Percentiles rank a stretch among this genome's conserved stretches.
Conservation (phyloP, 1,140 invertebrate genomes). For the Polyergus mexicanus region DNA sequence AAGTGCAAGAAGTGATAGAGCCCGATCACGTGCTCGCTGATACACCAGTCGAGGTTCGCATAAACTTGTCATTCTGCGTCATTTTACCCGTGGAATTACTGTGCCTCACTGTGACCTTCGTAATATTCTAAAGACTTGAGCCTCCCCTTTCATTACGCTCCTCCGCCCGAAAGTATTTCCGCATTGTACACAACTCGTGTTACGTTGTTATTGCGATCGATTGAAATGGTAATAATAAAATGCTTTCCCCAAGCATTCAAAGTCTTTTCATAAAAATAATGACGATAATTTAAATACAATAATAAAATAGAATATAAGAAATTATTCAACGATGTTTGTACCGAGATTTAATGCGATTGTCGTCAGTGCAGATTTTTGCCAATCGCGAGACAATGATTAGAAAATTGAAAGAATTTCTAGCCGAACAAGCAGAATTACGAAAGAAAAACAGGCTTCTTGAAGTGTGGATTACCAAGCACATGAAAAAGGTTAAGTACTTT, state of each 20-base stretch:
- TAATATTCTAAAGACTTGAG: constrained; percentile 68
- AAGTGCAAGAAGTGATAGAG: constrained; percentile 42
- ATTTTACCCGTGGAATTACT: constrained; percentile 69
- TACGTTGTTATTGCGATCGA: constrained; percentile 54
- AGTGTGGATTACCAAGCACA: constrained; percentile 61
- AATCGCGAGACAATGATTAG: constrained; percentile 65
- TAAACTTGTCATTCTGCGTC: constrained; percentile 75
- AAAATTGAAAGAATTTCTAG: constrained; percentile 62
- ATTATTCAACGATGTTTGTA: neutral
- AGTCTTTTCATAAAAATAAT: constrained; percentile 31
- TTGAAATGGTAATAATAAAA: constrained; percentile 66
- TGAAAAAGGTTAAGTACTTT: constrained; percentile 70
- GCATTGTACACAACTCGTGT: constrained; percentile 49
- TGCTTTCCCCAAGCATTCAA: constrained; percentile 10
- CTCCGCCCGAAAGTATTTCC: constrained; percentile 58
- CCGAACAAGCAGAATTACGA: constrained; percentile 55
- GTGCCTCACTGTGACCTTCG: constrained; percentile 72
- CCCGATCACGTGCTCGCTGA: constrained; percentile 70
- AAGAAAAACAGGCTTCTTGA: constrained; percentile 73
- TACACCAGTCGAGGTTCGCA: constrained; percentile 75
- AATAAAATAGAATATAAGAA: neutral
- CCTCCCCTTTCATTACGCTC: constrained; percentile 36
- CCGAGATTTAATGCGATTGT: constrained; percentile 22
- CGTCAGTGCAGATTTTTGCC: constrained; percentile 50
- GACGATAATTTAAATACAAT: neutral